Base-by-base conservation (phyloP, 2,797 vertebrate species). In the Diplodus sargus region DNA sequence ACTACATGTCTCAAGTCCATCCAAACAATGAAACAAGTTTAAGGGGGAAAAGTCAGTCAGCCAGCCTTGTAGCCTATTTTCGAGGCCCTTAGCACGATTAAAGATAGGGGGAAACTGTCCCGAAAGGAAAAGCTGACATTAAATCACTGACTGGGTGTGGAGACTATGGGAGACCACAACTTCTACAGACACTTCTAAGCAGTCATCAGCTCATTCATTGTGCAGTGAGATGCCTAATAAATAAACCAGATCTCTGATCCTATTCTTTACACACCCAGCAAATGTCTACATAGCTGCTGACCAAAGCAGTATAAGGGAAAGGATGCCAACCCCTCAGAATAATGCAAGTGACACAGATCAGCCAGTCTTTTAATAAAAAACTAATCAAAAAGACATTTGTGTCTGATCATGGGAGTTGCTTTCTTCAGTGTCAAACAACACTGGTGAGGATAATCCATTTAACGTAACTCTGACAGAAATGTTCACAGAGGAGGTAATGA, bases 1-100 rank as follows among this genome's bases (percentile, higher is more conserved):
- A 67, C 63, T 43, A 42, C 2, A 25, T 63, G 77, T 74, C 43
- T 74, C 17, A 57, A 20, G 34, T 68, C 47, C 45, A 51, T 70
- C 4, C 8, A 16, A 72, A 39, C 18, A 18, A 15, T 59, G 30
- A 57, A 42, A 49, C 23, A 54, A 14, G 23, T 63, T 63, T 17
- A 61, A 39, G 28, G 16, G 25, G 53, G 49, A 5, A 30, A 42
- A 42, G 67, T 49, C 11, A 34, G 15, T 11, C 14, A 23, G 51
- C 18, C 28, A 23, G 51, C 18, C 28, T 45, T 61, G 47, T 18
- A 25, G 30, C 23, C 59, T 53, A 15, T 63, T 48, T 20, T 67
- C n/a, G 58, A 64, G 18, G 42, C 11, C 52, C 75, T 62, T 43
- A 58, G 56, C 9, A n/a, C 30, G 20, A 70, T 53, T 61, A 30